These are phyloP conservation scores for Vulpes vulpes DNA, from an alignment of 2,113 vertebrate species.

Conservation along the genomic window DNA sequence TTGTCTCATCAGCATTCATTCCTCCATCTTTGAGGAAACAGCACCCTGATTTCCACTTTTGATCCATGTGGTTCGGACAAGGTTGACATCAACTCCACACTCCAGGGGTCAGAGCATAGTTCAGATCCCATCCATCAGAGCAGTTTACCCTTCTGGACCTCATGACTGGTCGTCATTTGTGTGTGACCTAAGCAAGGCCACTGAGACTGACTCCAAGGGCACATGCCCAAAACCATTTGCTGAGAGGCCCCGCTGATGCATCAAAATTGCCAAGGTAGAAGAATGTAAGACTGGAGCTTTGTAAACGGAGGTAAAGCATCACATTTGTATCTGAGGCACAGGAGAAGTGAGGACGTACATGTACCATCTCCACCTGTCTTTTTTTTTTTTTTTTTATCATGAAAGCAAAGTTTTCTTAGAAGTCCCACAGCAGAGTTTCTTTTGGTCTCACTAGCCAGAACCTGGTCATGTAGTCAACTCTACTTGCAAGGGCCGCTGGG, in stretches of 20 bases:
- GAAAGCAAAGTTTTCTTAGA: neutral
- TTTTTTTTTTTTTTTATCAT: neutral
- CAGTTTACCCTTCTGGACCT: neutral
- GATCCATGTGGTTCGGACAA: neutral
- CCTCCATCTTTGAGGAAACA: neutral
- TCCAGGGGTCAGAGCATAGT: neutral
- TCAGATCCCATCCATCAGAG: neutral
- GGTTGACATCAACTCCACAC: neutral
- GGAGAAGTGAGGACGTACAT: fast-evolving
- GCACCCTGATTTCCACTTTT: neutral
- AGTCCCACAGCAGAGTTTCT: neutral
- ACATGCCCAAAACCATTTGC: neutral
- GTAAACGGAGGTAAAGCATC: neutral
- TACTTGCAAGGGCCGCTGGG: neutral
- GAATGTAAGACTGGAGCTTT: neutral
- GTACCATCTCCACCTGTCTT: neutral
- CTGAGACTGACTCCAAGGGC: neutral
- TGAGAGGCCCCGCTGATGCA: neutral
- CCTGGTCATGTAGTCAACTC: neutral
- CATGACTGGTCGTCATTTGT: neutral
- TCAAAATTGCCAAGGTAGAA: neutral
- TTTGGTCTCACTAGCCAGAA: neutral
- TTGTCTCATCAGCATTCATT: neutral
- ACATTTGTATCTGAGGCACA: neutral
- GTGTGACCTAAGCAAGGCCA: neutral